These are phyloP conservation scores for Coreoperca whiteheadi DNA, from an alignment of 2,113 vertebrate species.

Conservation along the genomic window DNA sequence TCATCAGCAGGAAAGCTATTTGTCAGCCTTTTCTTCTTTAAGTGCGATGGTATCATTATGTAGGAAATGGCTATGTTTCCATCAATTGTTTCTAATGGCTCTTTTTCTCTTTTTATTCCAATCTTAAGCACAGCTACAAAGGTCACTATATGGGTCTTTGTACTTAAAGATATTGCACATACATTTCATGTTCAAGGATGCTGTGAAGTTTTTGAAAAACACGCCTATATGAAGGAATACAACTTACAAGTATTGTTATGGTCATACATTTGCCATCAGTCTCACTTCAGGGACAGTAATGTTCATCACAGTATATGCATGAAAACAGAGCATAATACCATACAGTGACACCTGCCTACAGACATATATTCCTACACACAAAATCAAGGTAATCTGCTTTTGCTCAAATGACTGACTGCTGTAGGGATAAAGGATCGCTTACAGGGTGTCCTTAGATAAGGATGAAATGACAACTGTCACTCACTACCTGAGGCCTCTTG, in stretches of 20 bases:
- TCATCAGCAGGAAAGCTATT: neutral
- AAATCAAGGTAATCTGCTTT: constrained; percentile 8
- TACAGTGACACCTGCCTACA: neutral
- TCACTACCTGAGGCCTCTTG: neutral
- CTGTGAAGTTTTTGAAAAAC: too few relatives aligned
- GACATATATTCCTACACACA: neutral
- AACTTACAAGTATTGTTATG: neutral
- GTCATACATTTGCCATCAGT: neutral
- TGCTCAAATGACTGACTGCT: constrained; percentile 1
- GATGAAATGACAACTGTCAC: constrained; percentile 17
- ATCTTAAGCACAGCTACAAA: neutral
- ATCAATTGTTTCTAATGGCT: neutral
- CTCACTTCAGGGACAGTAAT: neutral
- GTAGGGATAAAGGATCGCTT: neutral
- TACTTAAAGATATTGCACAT: neutral
- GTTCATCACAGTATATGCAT: neutral
- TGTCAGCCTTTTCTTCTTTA: neutral
- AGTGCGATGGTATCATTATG: neutral
- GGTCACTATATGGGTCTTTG: neutral
- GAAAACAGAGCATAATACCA: neutral
- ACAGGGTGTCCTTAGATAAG: neutral
- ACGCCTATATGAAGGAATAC: neutral
- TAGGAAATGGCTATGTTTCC: neutral
- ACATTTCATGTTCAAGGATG: neutral
- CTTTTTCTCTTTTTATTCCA: neutral